Base-by-base conservation (phyloP, 64 coral and sea anemone genomes). In the Montipora cactus region DNA sequence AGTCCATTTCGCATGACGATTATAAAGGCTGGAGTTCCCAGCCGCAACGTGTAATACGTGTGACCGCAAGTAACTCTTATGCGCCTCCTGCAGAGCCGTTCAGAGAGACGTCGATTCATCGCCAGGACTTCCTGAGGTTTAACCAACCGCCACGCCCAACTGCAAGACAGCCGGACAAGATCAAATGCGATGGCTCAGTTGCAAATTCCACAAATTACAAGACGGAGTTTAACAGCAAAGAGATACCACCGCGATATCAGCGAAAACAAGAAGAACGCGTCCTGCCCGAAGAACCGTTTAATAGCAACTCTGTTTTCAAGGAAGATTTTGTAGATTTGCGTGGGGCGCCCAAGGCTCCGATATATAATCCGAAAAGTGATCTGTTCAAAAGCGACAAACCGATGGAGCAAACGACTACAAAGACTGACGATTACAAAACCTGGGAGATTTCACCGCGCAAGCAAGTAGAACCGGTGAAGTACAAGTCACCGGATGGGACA, bases 81-180 rank as follows among this genome's bases (percentile, higher is more conserved):
- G 88, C 81, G 0, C 97, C 97, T 5, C 97, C 94, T 9, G 62
- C 25, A 3, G 89, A 99, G 46, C 92, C 94, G 3, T 99, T 99
- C n/a, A 91, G 90, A 52, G 95, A 96, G 2, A 99, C 97, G 0
- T 96, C 97, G 20, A 91, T 99, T 47, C 97, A 99, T 18, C 81
- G 95, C 62, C 97, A 99, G 80, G 97, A 99, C 19, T 99, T 84
- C 62, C 87, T 82, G 44, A 50, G 95, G 66, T 99, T 99, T 81
- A 94, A 96, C 21, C 92, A 99, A 64, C 91, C 89, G 45, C 97
- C 97, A 45, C 89, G 95, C 12, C 97, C 97, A 4, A 99, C 92
- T 44, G 97, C 74, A 11, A 67, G 95, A 11, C 97, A 99, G 44
- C 97, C 97, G 1, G 97, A 99, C 67, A 96, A 99, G 49, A 92